phyloP scores from a whole-genome alignment of 2,113 vertebrate genomes.

The Heterochromis multidens region DNA sequence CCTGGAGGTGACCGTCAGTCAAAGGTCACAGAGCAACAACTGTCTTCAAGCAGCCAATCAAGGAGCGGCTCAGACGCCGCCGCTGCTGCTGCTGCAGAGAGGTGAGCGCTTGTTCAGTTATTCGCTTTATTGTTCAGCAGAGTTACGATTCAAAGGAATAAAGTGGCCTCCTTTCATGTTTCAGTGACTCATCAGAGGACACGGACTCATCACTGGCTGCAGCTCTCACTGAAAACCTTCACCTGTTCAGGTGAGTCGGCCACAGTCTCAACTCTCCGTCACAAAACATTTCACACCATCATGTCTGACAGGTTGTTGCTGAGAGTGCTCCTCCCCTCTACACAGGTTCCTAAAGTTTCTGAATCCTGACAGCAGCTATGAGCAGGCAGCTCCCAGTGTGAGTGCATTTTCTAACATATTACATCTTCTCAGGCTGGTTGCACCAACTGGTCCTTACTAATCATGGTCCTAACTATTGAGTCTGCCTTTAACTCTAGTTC shows the following conservation, averaged over 20 bases:
- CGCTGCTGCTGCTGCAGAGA: background rate
- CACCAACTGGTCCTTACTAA: no score
- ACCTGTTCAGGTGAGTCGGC: slow-evolving; percentile 48
- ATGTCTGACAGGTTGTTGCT: background rate
- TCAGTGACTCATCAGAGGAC: slow-evolving; percentile 20
- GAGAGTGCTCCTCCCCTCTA: background rate
- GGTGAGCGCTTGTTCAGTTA: background rate
- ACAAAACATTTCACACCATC: background rate
- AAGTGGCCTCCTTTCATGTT: background rate
- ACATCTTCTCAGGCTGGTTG: no score
- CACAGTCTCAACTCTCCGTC: no score
- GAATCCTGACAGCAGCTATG: slow-evolving; percentile 16
- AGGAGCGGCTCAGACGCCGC: background rate
- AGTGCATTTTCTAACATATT: slow-evolving; percentile 3
- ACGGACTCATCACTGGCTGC: slow-evolving; percentile 45
- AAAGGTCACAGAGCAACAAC: background rate
- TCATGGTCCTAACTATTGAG: background rate
- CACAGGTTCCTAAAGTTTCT: slow-evolving; percentile 59
- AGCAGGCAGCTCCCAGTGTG: slow-evolving; percentile 20
- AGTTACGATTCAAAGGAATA: background rate
- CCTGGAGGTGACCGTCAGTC: background rate
- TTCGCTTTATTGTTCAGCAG: background rate
- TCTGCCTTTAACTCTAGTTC: background rate
- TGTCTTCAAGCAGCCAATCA: background rate
- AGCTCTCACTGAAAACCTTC: slow-evolving; percentile 31